Conservation (phyloP, 2,113 vertebrate genomes). For the Condylura cristata region DNA sequence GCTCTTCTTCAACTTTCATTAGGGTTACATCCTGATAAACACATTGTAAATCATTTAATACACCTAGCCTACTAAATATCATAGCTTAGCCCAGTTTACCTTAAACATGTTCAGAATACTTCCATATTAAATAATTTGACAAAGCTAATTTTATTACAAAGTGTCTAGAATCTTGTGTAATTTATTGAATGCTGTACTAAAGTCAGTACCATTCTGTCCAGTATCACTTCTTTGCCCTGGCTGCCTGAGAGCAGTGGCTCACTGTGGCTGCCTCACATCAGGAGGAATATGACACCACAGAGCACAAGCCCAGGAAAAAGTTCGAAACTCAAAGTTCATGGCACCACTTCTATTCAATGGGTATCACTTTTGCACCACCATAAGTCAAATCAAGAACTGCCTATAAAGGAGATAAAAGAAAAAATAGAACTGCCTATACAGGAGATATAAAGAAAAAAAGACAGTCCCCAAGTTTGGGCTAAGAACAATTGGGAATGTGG, state of each 20-base stretch:
- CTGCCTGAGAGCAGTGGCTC: neutral
- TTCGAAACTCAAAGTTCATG: neutral
- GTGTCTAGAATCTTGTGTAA: neutral
- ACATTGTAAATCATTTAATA: neutral
- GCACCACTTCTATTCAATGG: neutral
- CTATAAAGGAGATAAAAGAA: neutral
- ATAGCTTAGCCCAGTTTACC: neutral
- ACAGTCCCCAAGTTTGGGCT: neutral
- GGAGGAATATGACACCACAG: neutral
- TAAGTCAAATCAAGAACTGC: neutral
- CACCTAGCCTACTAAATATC: neutral
- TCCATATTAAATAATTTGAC: neutral
- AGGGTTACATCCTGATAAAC: neutral
- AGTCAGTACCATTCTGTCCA: neutral
- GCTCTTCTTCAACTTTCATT: neutral
- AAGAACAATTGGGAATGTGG: neutral
- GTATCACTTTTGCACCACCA: neutral
- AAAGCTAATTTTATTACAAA: neutral
- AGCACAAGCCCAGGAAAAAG: neutral
- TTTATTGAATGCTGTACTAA: neutral
- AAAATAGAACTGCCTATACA: neutral
- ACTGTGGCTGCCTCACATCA: neutral
- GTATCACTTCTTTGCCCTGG: neutral
- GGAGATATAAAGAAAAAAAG: neutral
- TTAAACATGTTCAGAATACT: neutral